These are phyloP conservation scores for Calliopsis andreniformis DNA, from an alignment of 1,140 invertebrate species.

Conservation along the genomic window DNA sequence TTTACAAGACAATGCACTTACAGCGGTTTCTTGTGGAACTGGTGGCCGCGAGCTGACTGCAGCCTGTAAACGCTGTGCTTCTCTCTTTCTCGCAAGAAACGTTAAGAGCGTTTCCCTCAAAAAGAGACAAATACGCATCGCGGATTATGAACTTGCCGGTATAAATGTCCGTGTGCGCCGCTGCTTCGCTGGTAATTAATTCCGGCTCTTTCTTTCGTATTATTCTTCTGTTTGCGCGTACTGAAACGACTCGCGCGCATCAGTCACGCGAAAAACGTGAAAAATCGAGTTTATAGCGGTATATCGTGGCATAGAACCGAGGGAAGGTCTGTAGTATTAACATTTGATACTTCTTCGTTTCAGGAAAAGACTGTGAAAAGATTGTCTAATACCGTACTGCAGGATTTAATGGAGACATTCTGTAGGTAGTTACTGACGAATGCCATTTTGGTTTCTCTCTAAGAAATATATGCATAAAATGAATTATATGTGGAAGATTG, in stretches of 20 bases:
- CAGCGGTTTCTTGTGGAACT: constrained; percentile 53
- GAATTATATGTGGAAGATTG: too few relatives aligned
- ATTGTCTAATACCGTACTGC: too few relatives aligned
- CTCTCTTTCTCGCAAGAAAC: constrained; percentile 24
- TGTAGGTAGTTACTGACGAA: too few relatives aligned
- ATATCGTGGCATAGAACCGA: constrained; percentile 10
- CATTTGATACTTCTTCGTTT: constrained; percentile 21
- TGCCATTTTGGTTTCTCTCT: too few relatives aligned
- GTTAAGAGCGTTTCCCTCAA: constrained; percentile 61
- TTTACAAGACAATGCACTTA: constrained; percentile 68
- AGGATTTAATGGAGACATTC: too few relatives aligned
- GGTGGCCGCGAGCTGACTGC: constrained; percentile 12
- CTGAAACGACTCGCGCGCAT: constrained; percentile 42
- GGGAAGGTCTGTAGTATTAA: constrained; percentile 35
- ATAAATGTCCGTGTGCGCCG: constrained; percentile 46
- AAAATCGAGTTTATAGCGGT: constrained; percentile 50
- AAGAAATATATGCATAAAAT: too few relatives aligned
- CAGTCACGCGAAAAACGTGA: constrained; percentile 62
- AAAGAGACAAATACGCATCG: constrained; percentile 70
- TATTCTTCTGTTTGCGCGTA: constrained; percentile 55
- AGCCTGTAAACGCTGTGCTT: constrained; percentile 15
- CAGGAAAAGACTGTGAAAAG: background rate
- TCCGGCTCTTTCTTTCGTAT: constrained; percentile 61
- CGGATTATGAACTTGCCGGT: constrained; percentile 67
- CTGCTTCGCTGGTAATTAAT: constrained; percentile 66